Conservation (phyloP, 92 coral and sea anemone species). For the Hydrozoanthus gracilis region DNA sequence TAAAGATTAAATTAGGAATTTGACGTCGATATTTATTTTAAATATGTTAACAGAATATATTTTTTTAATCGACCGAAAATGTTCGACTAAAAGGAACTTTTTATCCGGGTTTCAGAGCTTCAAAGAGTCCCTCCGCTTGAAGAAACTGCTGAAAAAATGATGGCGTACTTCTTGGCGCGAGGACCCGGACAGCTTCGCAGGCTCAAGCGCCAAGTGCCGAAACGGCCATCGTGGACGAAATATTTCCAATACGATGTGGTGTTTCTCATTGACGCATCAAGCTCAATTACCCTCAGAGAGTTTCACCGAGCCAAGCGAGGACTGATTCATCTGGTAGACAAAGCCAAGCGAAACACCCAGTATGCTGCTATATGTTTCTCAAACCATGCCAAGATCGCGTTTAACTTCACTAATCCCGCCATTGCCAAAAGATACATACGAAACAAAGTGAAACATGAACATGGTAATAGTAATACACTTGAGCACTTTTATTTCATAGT, state of each 20-base stretch:
- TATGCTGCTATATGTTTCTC: constrained; percentile 27
- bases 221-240: constrained; percentile 5
- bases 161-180: constrained; percentile 35
- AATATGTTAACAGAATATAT: too few species aligned
- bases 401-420: constrained; percentile 19
- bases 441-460: constrained; percentile 19
- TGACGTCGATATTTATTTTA: too few species aligned
- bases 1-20: too few species aligned
- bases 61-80: neutral
- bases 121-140: constrained; percentile 34
- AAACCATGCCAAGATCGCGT: constrained; percentile 30
- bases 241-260: constrained; percentile 32
- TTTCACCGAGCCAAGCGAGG: constrained; percentile 30
- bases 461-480: neutral
- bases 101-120: neutral
- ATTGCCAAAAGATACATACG: constrained; percentile 10
- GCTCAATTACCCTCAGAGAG: constrained; percentile 34
- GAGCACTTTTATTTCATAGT: too few species aligned
- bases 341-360: constrained; percentile 17
- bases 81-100: neutral
- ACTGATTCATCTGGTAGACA: constrained; percentile 12
- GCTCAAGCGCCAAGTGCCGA: constrained; percentile 11
- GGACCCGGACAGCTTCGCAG: constrained; percentile 36
- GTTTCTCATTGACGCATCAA: constrained; percentile 32
- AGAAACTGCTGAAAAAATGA: constrained; percentile 41